Evolutionary conservation across 1,140 invertebrate genomes (phyloP).

Genomic region (Nephila pilipes): DNA sequence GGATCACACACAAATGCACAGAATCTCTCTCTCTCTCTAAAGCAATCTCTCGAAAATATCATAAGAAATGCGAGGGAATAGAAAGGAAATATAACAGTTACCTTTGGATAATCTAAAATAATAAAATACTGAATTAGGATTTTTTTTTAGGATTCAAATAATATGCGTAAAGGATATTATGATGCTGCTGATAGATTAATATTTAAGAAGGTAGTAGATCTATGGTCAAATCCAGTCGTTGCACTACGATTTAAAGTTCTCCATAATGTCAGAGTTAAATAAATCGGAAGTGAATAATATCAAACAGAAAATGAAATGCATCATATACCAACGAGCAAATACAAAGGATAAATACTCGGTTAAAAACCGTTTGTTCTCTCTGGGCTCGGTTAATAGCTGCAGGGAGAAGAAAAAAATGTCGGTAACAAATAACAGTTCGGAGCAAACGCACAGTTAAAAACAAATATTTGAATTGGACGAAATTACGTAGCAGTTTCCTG

Average conservation of each 20-base stretch:
- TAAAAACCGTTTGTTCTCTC: not conserved
- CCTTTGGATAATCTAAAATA: too few species aligned
- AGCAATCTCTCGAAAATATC: too few species aligned
- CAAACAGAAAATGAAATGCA: not conserved
- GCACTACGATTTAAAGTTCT: not conserved
- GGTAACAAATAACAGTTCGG: not conserved
- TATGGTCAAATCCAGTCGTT: too few species aligned
- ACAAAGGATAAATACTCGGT: not conserved
- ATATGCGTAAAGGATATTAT: too few species aligned
- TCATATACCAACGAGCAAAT: not conserved
- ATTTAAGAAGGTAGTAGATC: too few species aligned
- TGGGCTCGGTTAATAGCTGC: not conserved
- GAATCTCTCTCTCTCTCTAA: too few species aligned
- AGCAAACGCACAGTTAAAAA: slow-evolving; percentile 8
- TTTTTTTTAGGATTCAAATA: too few species aligned
- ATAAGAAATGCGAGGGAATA: too few species aligned
- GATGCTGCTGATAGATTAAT: too few species aligned
- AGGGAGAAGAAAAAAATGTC: not conserved
- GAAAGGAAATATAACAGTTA: too few species aligned
- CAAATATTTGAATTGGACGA: slow-evolving; percentile 8
- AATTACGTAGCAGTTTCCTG: not conserved
- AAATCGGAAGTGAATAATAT: not conserved
- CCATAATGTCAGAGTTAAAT: not conserved
- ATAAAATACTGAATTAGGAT: too few species aligned
- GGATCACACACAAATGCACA: too few species aligned